phyloP scores from a whole-genome alignment of 2,113 vertebrate species.

The Lethenteron camtschaticum region DNA sequence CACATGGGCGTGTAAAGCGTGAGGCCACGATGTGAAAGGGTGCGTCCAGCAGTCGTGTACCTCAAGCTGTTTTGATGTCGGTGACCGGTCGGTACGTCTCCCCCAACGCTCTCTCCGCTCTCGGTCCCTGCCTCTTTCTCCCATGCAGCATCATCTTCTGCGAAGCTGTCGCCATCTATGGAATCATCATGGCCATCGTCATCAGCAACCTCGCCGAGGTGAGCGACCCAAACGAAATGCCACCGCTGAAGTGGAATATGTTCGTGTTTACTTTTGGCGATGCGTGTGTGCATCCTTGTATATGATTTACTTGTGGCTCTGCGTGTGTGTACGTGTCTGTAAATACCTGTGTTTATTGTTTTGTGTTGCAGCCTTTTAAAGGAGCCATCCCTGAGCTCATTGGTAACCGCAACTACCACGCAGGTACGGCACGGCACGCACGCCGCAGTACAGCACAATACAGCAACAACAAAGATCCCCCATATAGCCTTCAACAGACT shows the following conservation, averaged over 20 bases:
- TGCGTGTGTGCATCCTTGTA: too few relatives aligned
- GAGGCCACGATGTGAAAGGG: too few relatives aligned
- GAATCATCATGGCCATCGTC: conserved; percentile 98
- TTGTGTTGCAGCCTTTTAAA: conserved; percentile 32
- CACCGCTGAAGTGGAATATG: too few relatives aligned
- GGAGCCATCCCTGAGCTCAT: conserved; percentile 61
- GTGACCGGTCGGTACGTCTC: too few relatives aligned
- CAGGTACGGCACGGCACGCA: conserved; percentile 27
- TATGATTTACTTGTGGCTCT: too few relatives aligned
- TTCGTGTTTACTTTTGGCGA: too few relatives aligned
- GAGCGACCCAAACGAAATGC: conserved; percentile 9
- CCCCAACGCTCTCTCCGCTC: too few relatives aligned
- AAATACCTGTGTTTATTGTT: too few relatives aligned
- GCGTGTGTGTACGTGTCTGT: too few relatives aligned
- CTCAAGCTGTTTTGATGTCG: neutral
- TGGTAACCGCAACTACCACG: conserved; percentile 67
- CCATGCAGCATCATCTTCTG: conserved; percentile 79
- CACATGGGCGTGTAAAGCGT: neutral
- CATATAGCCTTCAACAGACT: too few relatives aligned
- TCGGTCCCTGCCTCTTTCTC: neutral
- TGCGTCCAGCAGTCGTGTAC: neutral
- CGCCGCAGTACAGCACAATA: too few relatives aligned
- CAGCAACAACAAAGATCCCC: too few relatives aligned
- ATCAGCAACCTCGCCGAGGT: conserved; percentile 98
- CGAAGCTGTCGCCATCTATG: conserved; percentile 94